Base-by-base conservation (phyloP, 1,140 invertebrate species). In the Cotesia chilonis region DNA sequence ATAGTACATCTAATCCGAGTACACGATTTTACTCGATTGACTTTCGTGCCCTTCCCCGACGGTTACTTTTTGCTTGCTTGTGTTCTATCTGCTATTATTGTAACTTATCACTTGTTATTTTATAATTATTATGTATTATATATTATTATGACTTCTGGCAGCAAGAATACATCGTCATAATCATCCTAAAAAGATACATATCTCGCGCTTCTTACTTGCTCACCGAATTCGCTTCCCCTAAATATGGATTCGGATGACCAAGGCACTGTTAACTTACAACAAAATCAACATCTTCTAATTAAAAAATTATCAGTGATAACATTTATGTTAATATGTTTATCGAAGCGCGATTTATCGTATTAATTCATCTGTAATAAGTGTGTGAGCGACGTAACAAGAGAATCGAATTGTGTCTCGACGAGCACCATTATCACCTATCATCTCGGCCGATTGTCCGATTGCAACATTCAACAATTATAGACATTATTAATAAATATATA, bases 141-240 rank as follows among this genome's bases (percentile, higher is more conserved):
- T 54, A 14, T 28, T 47, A 10, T 37, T 38, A n/a, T 17, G 4
- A 54, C 41, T 51, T 14, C 64, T 52, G 61, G 61, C 35, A 64
- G 14, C 14, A 35, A 36, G 28, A 36, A 28, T 35, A 60, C 20
- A 60, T 20, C 54, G n/a, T 57, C 54, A 57, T 57, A 60, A 28
- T 28, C 28, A 64, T 38, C 12, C 0, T n/a, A 14, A 12, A 12
- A 52, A 52, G 17, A 41, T 41, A 47, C 41, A 12, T 65, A 14
- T 47, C 47, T 38, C 61, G 69, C 60, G 70, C 36, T 36, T 41
- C 61, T 14, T 38, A 10, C 41, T 65, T 71, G 70, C 7, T 59
- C 20, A 36, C 20, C 54, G 55, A 59, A 67, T 67, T 72, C 54
- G 41, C 70, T 72, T 72, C 70, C 70, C 70, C 70, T 59, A 37